Percentiles rank a stretch among this genome's conserved stretches.
phyloP scores from a whole-genome alignment of 53 echinoderm and acorn worm species.

The Patiria pectinifera region DNA sequence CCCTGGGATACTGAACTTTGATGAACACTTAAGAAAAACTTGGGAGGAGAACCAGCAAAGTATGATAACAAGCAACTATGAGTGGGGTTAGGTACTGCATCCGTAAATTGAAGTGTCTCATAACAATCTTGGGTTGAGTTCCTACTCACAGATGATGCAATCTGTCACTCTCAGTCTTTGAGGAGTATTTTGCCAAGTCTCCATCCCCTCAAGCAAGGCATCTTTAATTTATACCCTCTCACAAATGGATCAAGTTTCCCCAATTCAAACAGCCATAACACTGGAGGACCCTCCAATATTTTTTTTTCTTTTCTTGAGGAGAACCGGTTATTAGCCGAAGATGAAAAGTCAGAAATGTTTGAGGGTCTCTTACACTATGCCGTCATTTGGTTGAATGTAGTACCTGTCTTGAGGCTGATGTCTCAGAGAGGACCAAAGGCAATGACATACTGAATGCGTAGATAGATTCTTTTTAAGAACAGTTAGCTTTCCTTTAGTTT shows the following conservation, averaged over 20 bases:
- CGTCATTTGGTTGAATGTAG: background rate
- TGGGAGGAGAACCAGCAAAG: background rate
- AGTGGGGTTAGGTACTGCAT: background rate
- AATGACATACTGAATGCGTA: background rate
- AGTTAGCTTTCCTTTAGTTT: too few species aligned
- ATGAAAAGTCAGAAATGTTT: conserved; percentile 9
- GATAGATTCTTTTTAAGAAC: too few species aligned
- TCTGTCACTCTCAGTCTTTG: background rate
- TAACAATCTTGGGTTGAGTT: background rate
- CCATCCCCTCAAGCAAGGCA: background rate
- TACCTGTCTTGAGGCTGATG: background rate
- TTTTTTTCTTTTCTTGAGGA: conserved; percentile 2
- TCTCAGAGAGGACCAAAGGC: background rate
- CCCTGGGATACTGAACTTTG: background rate
- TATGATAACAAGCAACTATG: background rate
- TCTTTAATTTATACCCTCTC: conserved; percentile 31
- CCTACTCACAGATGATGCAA: background rate
- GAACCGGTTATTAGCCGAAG: conserved; percentile 10
- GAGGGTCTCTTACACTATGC: background rate
- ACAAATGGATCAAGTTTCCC: conserved; percentile 8
- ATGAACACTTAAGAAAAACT: background rate
- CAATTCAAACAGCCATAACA: background rate
- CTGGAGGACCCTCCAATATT: background rate
- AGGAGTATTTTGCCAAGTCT: background rate
- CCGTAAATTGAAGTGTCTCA: conserved; percentile 7